A percentile compares a stretch with the other conserved stretches of the same genome.
phyloP scores from a whole-genome alignment of 2,797 vertebrate genomes.

The Mus minutoides region DNA sequence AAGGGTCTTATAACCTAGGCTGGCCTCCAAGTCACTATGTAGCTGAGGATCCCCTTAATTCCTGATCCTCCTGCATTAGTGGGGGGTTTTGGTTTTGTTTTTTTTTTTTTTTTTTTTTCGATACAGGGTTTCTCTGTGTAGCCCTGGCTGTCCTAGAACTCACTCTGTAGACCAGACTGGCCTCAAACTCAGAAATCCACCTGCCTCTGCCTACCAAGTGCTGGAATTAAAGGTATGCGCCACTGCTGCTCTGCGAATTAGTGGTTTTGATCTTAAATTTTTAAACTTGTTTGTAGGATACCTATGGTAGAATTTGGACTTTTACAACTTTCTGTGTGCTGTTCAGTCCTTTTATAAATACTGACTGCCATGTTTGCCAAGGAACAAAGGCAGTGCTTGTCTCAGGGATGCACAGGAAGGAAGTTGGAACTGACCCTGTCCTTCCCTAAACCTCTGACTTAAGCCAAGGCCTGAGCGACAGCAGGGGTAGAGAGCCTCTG shows the following conservation, averaged over 20 bases:
- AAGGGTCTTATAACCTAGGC: neutral
- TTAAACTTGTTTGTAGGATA: neutral
- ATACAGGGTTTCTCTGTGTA: too few relatives aligned
- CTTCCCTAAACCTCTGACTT: neutral
- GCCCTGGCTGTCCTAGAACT: too few relatives aligned
- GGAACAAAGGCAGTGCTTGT: neutral
- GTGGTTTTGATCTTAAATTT: neutral
- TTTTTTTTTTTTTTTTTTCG: too few relatives aligned
- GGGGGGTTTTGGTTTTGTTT: too few relatives aligned
- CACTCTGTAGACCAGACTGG: too few relatives aligned
- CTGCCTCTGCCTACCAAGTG: too few relatives aligned
- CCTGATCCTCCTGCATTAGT: neutral
- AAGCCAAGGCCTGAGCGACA: neutral
- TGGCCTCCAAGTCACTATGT: neutral
- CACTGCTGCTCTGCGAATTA: neutral
- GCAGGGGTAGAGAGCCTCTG: neutral
- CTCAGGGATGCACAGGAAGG: neutral
- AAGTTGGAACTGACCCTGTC: neutral
- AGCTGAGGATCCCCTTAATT: neutral
- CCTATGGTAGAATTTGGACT: constrained; percentile 19
- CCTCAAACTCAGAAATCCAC: too few relatives aligned
- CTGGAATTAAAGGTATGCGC: too few relatives aligned
- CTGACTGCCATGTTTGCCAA: neutral
- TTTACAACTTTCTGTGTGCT: constrained; percentile 17
- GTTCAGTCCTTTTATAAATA: neutral